Base-by-base conservation (phyloP, 2,113 vertebrate species). In the Aphelocoma coerulescens region DNA sequence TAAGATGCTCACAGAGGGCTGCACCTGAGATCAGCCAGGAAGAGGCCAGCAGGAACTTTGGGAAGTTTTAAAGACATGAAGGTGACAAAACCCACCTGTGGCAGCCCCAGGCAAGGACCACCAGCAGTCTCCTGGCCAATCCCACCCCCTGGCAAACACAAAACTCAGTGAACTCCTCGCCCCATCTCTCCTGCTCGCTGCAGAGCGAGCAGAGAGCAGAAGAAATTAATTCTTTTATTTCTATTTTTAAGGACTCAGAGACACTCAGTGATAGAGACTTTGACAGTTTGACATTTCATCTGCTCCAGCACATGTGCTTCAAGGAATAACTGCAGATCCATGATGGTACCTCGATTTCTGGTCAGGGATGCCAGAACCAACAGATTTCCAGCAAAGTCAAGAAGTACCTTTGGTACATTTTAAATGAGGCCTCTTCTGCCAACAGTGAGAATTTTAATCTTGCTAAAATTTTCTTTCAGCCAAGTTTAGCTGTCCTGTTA, bases 281-380 rank as follows among this genome's bases (percentile, higher is more conserved):
- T 97, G 96, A 96, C 93, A 95, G 92, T 94, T 93, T 94, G 95
- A 97, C 95, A 95, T 95, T 94, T 95, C 84, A 88, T 91, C 93
- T 94, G 90, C 93, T 96, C 88, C 82, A 92, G 85, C 95, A 96
- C 86, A 91, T 95, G 94, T 78, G 82, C 88, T 86, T 57, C 88
- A 63, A 48, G 83, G 79, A 96, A 27, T 48, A 86, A 78, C 61
- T 93, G n/a, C 44, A 84, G 79, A 77, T 91, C 90, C 92, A 68
- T 1, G 61, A 92, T 11, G 0, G 0, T 91, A 95, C 92, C 93
- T 96, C 72, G 0, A 93, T 94, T 94, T 88, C 92, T 97, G 92
- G 95, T 67, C 92, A 92, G 84, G 87, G 90, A 94, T 92, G 96
- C 95, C 93, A 96, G 90, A 92, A 95, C 72, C 92, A 95, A 83